These are phyloP conservation scores for Elysia chlorotica DNA, from an alignment of 1,140 invertebrate species.

Conservation along the genomic window DNA sequence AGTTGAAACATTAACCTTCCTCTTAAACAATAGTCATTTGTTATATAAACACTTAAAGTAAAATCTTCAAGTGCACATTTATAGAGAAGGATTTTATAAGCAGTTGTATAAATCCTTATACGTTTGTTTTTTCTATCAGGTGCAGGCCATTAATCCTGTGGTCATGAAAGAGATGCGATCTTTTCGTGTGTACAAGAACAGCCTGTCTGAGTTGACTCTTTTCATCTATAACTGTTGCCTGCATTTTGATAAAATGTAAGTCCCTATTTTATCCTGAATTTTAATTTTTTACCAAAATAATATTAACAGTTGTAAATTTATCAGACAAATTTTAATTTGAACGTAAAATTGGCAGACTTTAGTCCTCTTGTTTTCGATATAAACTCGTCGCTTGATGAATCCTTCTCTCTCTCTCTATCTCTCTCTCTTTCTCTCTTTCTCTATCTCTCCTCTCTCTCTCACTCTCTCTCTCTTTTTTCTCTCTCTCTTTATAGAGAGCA, in stretches of 20 bases:
- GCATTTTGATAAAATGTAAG: slow-evolving; percentile 52
- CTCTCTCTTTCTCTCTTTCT: background rate
- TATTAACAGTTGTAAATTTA: background rate
- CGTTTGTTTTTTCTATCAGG: slow-evolving; percentile 26
- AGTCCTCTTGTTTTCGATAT: too few relatives aligned
- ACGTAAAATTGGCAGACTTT: background rate
- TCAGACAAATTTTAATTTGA: background rate
- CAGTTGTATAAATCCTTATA: background rate
- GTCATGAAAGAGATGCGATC: slow-evolving; percentile 48
- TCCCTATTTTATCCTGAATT: background rate
- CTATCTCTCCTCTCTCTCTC: too few relatives aligned
- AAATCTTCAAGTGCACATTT: background rate
- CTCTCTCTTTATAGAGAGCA: too few relatives aligned
- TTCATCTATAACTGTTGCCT: slow-evolving; percentile 54
- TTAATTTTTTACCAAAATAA: background rate
- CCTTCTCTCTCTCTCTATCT: background rate
- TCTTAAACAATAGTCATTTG: background rate
- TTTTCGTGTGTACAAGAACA: slow-evolving; percentile 51
- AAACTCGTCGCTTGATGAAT: too few relatives aligned
- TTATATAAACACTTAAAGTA: background rate
- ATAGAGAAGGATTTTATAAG: background rate
- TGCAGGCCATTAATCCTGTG: slow-evolving; percentile 32
- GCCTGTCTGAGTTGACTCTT: slow-evolving; percentile 42
- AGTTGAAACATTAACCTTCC: background rate
- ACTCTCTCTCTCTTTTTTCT: too few relatives aligned